phyloP scores from a whole-genome alignment of 2,888 invertebrate genomes.

The Agonopterix heracliana region DNA sequence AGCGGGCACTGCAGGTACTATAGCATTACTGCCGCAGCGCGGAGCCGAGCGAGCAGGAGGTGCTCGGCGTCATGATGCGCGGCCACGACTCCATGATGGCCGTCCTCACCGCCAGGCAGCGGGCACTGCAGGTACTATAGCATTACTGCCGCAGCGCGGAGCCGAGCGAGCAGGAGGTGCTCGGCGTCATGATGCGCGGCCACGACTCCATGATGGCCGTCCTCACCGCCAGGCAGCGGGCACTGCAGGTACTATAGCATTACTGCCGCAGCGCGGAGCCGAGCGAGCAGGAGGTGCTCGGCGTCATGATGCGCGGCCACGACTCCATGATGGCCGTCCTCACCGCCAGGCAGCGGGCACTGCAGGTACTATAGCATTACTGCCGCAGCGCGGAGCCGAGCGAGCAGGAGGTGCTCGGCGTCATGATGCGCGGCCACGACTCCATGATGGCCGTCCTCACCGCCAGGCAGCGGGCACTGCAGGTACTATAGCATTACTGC shows the following conservation, averaged over 20 bases:
- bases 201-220: constrained; percentile 89
- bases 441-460: constrained; percentile 87
- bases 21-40: no score
- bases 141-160: no score
- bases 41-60: constrained; percentile 88
- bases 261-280: constrained; percentile 81
- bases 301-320: constrained; percentile 86
- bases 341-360: constrained; percentile 80
- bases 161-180: constrained; percentile 87
- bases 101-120: constrained; percentile 82
- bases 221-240: constrained; percentile 81
- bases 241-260: constrained; percentile 86
- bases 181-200: constrained; percentile 84
- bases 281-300: constrained; percentile 88
- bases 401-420: constrained; percentile 86
- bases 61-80: constrained; percentile 83
- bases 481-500: no score
- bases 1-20: constrained; percentile 85
- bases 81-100: constrained; percentile 89
- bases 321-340: constrained; percentile 88
- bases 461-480: constrained; percentile 82
- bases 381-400: constrained; percentile 83
- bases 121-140: constrained; percentile 85
- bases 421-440: constrained; percentile 86
- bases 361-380: no score